Evolutionary conservation across 2,888 invertebrate genomes (phyloP).

Genomic region (Crioceris asparagi): DNA sequence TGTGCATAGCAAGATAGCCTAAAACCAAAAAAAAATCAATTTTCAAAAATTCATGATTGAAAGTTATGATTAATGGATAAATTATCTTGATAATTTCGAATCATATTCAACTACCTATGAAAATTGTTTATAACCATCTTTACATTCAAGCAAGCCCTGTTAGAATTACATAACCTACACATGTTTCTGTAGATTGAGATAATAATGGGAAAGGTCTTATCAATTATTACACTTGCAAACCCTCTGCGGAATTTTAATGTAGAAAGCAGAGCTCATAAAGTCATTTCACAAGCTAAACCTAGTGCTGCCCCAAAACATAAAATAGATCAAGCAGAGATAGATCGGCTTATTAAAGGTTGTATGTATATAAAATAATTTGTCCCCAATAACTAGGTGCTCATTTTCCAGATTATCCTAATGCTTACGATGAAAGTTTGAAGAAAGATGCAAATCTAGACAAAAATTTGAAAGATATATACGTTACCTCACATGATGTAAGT

Average conservation of each 20-base stretch:
- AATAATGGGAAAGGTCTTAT: slow-evolving; percentile 41
- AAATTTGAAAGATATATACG: slow-evolving; percentile 61
- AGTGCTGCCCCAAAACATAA: slow-evolving; percentile 60
- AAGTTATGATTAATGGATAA: no score
- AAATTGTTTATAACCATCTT: no score
- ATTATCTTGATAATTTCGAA: no score
- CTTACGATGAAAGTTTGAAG: slow-evolving; percentile 48
- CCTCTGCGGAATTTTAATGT: slow-evolving; percentile 60
- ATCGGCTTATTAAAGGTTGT: slow-evolving; percentile 48
- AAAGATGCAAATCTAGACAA: slow-evolving; percentile 54
- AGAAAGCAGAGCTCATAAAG: slow-evolving; percentile 63
- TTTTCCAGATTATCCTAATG: slow-evolving; percentile 47
- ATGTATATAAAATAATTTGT: background rate
- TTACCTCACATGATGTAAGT: slow-evolving; percentile 45
- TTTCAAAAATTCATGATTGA: no score
- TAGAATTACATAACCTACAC: no score
- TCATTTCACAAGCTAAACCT: slow-evolving; percentile 50
- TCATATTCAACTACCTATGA: no score
- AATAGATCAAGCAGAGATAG: slow-evolving; percentile 49
- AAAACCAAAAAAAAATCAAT: no score
- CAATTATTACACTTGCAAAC: slow-evolving; percentile 42
- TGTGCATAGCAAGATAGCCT: no score
- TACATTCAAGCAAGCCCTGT: no score
- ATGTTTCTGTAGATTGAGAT: no score
- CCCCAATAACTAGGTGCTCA: background rate